These are phyloP conservation scores for Vireo griseus DNA, from an alignment of 2,797 vertebrate species.

Conservation along the genomic window DNA sequence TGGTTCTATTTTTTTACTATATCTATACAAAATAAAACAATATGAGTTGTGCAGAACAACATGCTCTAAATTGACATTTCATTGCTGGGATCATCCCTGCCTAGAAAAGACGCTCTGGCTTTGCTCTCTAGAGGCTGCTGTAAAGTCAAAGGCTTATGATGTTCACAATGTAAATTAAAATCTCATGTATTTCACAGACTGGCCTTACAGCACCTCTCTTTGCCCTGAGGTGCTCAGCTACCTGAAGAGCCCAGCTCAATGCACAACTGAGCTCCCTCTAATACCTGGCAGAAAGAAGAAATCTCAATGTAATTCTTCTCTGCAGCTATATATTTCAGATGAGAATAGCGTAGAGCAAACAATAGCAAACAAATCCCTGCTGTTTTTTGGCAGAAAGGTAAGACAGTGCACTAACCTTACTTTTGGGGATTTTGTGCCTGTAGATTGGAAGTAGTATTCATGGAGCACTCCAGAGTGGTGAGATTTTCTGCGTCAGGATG, in stretches of 20 bases:
- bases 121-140: not conserved
- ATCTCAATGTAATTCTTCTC: not conserved
- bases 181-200: not conserved
- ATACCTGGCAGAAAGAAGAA: not conserved
- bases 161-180: not conserved
- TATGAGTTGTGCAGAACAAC: not conserved
- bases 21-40: not conserved
- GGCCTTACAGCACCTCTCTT: not conserved
- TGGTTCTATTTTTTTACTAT: not conserved
- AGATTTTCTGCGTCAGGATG: constrained; percentile 39
- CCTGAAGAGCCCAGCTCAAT: not conserved
- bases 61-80: constrained; percentile 6
- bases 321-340: not conserved
- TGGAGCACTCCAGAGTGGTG: not conserved
- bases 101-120: not conserved
- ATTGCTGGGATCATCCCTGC: not conserved
- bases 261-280: not conserved
- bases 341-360: not conserved
- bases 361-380: not conserved
- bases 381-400: not conserved
- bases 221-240: not conserved
- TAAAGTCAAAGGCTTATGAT: not conserved
- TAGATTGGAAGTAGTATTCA: not conserved
- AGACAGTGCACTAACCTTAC: not conserved
- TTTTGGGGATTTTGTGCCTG: not conserved